These are phyloP conservation scores for Betta splendens DNA, from an alignment of 2,797 vertebrate species.

Conservation along the genomic window DNA sequence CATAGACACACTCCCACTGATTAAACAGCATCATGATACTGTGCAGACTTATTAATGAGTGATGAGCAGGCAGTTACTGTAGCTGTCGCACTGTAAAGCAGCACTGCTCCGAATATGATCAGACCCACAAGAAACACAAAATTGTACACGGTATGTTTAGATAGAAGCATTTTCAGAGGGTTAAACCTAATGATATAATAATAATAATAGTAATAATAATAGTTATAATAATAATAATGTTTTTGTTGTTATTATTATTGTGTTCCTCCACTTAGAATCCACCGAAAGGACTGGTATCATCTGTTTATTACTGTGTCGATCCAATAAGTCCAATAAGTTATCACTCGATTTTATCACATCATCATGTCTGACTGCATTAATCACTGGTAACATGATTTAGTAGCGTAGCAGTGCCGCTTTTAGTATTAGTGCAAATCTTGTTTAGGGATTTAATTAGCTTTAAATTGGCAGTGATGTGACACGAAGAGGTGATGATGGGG, in stretches of 20 bases:
- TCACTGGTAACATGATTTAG: too few species aligned
- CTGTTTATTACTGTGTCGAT: too few species aligned
- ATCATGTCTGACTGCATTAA: too few species aligned
- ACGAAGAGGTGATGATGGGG: constrained; percentile 43
- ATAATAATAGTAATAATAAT: too few species aligned
- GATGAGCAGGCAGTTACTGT: constrained; percentile 51
- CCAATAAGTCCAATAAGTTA: too few species aligned
- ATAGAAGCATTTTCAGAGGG: not conserved
- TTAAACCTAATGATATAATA: too few species aligned
- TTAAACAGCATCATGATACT: constrained; percentile 59
- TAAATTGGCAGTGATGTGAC: constrained; percentile 53
- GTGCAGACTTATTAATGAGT: constrained; percentile 74
- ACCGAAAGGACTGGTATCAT: too few species aligned
- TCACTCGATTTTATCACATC: too few species aligned
- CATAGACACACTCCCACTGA: constrained; percentile 53
- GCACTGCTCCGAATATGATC: constrained; percentile 20
- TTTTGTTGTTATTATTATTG: too few species aligned
- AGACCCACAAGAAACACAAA: not conserved
- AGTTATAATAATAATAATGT: too few species aligned
- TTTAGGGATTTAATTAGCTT: constrained; percentile 47
- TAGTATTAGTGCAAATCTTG: constrained; percentile 38
- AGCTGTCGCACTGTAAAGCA: constrained; percentile 28
- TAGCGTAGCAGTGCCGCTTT: constrained; percentile 13
- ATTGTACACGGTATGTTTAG: not conserved
- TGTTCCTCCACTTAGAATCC: too few species aligned